Evolutionary conservation across 2,888 invertebrate genomes (phyloP).

Genomic region (Philereme transversata): DNA sequence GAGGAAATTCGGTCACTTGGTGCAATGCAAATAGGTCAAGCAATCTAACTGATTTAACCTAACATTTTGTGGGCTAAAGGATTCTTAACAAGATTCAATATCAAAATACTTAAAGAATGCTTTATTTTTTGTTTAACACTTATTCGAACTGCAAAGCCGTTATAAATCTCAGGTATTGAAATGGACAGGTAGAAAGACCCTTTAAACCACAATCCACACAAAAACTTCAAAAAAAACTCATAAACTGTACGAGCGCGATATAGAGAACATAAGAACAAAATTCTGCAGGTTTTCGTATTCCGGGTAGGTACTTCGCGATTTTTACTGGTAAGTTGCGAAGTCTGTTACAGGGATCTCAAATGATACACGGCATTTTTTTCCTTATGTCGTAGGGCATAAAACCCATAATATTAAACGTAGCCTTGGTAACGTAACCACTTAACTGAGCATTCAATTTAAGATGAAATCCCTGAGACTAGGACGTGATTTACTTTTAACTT

Average conservation of each 20-base stretch:
- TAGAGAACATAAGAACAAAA: conserved; percentile 7
- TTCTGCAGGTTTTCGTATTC: conserved; percentile 16
- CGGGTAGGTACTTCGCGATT: conserved; percentile 13
- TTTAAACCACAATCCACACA: conserved; percentile 6
- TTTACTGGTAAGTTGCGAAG: conserved; percentile 8
- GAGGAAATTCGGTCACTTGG: no score
- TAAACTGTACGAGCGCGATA: background rate
- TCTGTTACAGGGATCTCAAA: conserved; percentile 2
- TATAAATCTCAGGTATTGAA: conserved; percentile 27
- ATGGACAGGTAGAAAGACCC: conserved; percentile 25
- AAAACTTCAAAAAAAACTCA: background rate
- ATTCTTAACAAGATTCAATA: no score
- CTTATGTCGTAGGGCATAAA: conserved; percentile 11
- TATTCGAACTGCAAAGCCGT: conserved; percentile 1
- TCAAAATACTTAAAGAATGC: no score
- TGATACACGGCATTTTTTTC: conserved; percentile 6
- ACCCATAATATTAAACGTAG: conserved; percentile 6
- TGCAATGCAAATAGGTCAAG: no score
- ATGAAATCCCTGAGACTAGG: conserved; percentile 24
- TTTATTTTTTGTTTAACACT: no score
- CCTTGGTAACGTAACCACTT: conserved; percentile 17
- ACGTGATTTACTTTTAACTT: conserved; percentile 15
- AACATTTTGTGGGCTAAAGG: no score
- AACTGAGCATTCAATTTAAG: conserved; percentile 31
- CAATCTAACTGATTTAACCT: no score